phyloP scores from a whole-genome alignment of 2,797 vertebrate species.

The Botia kubotai region DNA sequence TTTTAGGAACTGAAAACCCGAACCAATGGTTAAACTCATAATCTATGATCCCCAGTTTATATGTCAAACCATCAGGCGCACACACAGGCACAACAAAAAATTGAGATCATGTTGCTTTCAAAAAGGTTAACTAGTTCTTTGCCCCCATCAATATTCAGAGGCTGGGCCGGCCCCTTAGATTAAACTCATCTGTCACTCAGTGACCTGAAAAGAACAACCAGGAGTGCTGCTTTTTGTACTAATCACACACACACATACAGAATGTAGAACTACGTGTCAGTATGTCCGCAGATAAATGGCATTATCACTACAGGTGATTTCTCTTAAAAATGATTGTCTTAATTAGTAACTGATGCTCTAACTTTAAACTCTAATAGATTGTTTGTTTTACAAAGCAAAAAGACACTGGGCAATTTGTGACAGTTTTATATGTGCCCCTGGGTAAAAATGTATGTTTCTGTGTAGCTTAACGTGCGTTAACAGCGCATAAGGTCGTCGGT shows the following conservation, averaged over 20 bases:
- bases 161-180: slow-evolving; percentile 52
- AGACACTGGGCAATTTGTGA: background rate
- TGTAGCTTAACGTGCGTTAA: no score
- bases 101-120: slow-evolving; percentile 44
- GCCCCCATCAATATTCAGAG: slow-evolving; percentile 56
- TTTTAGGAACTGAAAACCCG: background rate
- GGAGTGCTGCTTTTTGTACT: slow-evolving; percentile 38
- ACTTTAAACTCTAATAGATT: slow-evolving; percentile 8
- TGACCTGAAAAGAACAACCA: slow-evolving; percentile 53
- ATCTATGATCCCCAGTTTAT: slow-evolving; percentile 41
- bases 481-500: no score
- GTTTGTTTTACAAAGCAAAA: background rate
- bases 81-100: slow-evolving; percentile 29
- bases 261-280: slow-evolving; percentile 29
- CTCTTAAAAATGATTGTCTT: slow-evolving; percentile 14
- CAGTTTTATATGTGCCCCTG: no score
- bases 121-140: slow-evolving; percentile 60
- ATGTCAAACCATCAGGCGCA: slow-evolving; percentile 34
- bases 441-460: no score
- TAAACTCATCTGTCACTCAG: slow-evolving; percentile 59
- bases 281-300: slow-evolving; percentile 20
- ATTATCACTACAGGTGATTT: slow-evolving; percentile 5
- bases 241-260: slow-evolving; percentile 38
- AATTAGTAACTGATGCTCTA: background rate
- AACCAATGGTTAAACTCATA: slow-evolving; percentile 29